Percentiles rank a stretch among this genome's conserved stretches.
phyloP scores from a whole-genome alignment of 2,888 invertebrate genomes.

The Formica aserva region DNA sequence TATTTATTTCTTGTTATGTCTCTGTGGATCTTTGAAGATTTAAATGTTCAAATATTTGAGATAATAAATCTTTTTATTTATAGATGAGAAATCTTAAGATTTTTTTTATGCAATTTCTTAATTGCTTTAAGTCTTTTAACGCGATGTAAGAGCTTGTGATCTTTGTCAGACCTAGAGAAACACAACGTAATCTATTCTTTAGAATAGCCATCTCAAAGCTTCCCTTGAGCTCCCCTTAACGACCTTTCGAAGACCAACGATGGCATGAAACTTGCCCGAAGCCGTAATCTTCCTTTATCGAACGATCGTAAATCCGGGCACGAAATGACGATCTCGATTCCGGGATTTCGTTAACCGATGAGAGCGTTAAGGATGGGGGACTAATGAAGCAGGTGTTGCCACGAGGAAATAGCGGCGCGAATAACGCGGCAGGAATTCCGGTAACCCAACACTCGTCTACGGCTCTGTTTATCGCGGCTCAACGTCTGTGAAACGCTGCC shows the following conservation, averaged over 20 bases:
- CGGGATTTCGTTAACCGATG: constrained; percentile 36
- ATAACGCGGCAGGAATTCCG: constrained; percentile 57
- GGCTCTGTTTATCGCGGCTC: constrained; percentile 64
- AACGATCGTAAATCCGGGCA: constrained; percentile 44
- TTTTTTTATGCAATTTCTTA: not conserved
- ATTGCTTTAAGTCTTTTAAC: not conserved
- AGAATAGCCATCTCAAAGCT: constrained; percentile 35
- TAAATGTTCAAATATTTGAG: not conserved
- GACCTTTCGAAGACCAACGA: constrained; percentile 48
- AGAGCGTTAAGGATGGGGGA: constrained; percentile 20
- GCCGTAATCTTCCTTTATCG: constrained; percentile 54
- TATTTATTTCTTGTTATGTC: not conserved
- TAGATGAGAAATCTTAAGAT: not conserved
- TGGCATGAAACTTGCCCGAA: constrained; percentile 47
- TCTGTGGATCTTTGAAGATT: not conserved
- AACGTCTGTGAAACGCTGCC: constrained; percentile 64
- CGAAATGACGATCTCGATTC: constrained; percentile 45
- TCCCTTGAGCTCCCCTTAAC: constrained; percentile 51
- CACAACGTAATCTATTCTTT: constrained; percentile 47
- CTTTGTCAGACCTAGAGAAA: constrained; percentile 35
- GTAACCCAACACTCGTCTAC: constrained; percentile 63
- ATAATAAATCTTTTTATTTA: not conserved
- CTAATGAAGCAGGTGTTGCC: constrained; percentile 60
- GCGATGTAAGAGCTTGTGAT: not conserved
- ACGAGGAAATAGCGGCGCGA: constrained; percentile 56